Percentiles rank a stretch among this genome's conserved stretches.
phyloP scores from a whole-genome alignment of 2,888 invertebrate species.

The Arctia plantaginis region DNA sequence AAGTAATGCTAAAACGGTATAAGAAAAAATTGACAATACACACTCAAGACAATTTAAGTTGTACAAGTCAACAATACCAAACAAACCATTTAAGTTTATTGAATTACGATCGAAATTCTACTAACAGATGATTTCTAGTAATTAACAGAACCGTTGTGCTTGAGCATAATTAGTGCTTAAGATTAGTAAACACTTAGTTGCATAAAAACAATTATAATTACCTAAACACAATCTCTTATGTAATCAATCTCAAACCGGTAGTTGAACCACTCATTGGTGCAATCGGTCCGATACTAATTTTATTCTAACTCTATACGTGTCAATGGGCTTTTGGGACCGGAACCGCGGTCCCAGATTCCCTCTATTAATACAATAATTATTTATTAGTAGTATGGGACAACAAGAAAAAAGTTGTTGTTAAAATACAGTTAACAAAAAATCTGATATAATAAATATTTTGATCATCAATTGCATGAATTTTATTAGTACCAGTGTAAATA shows the following conservation, averaged over 20 bases:
- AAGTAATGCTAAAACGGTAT: too few relatives aligned
- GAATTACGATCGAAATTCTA: background rate
- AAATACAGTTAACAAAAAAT: too few relatives aligned
- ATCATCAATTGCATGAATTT: too few relatives aligned
- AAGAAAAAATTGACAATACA: too few relatives aligned
- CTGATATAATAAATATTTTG: too few relatives aligned
- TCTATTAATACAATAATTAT: too few relatives aligned
- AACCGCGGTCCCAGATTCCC: too few relatives aligned
- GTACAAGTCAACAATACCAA: background rate
- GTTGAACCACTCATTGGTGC: background rate
- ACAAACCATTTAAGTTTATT: background rate
- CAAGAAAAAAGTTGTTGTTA: too few relatives aligned
- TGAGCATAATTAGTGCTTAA: background rate
- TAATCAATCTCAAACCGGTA: background rate
- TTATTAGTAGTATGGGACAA: too few relatives aligned
- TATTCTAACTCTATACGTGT: too few relatives aligned
- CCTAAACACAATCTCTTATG: background rate
- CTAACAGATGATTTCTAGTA: background rate
- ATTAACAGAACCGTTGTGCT: background rate
- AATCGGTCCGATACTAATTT: background rate
- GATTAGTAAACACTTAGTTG: background rate
- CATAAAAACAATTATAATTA: background rate
- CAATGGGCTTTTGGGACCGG: too few relatives aligned
- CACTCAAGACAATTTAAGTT: background rate
- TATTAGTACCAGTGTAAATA: too few relatives aligned